phyloP scores from a whole-genome alignment of 1,140 invertebrate genomes.

The Drosophila azteca region DNA sequence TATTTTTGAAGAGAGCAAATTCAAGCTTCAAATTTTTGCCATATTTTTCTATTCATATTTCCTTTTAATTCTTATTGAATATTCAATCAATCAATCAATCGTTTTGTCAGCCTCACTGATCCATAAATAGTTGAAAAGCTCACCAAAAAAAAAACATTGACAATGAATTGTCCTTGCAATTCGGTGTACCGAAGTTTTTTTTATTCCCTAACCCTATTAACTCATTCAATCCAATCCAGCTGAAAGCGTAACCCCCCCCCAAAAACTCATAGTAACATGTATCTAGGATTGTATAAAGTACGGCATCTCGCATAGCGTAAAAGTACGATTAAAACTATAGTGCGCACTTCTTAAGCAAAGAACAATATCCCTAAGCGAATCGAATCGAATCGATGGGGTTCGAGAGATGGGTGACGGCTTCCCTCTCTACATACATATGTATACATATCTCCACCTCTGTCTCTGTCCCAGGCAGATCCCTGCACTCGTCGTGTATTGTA shows the following conservation, averaged over 20 bases:
- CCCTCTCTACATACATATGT: slow-evolving; percentile 2
- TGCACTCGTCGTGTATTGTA: slow-evolving; percentile 66
- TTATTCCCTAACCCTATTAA: slow-evolving; percentile 27
- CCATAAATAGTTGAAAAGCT: slow-evolving; percentile 17
- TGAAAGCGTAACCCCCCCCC: slow-evolving; percentile 10
- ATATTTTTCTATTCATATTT: slow-evolving; percentile 42
- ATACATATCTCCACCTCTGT: slow-evolving; percentile 12
- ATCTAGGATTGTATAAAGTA: slow-evolving; percentile 53
- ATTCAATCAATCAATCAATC: slow-evolving; percentile 8
- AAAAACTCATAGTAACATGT: slow-evolving; percentile 19
- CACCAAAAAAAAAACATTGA: neutral
- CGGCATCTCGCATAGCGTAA: slow-evolving; percentile 40
- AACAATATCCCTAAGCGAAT: no score
- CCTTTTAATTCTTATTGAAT: slow-evolving; percentile 26
- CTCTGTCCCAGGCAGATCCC: slow-evolving; percentile 53
- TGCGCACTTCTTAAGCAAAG: slow-evolving; percentile 25
- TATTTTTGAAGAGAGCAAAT: slow-evolving; percentile 50
- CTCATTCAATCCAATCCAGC: slow-evolving; percentile 22
- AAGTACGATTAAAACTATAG: slow-evolving; percentile 4
- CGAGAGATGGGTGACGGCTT: slow-evolving; percentile 11
- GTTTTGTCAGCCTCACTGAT: slow-evolving; percentile 58
- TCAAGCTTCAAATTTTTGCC: slow-evolving; percentile 37
- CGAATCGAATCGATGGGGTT: neutral
- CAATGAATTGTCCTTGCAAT: slow-evolving; percentile 16
- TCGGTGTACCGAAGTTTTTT: slow-evolving; percentile 54